Percentiles rank a stretch among this genome's conserved stretches.
phyloP scores from a whole-genome alignment of 1,140 invertebrate genomes.

The Reticulitermes speratus region DNA sequence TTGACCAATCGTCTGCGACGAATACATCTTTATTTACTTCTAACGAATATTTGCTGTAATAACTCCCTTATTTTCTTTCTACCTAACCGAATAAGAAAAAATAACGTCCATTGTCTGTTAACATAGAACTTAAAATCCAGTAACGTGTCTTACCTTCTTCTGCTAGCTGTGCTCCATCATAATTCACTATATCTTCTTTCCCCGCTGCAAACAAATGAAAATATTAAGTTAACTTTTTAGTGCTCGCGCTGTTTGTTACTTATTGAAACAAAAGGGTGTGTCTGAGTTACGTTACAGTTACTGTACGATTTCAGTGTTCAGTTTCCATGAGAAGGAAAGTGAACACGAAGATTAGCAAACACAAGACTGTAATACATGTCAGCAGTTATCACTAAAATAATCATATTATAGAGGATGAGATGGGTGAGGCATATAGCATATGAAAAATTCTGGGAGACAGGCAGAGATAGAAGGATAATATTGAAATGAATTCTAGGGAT shows the following conservation, averaged over 20 bases:
- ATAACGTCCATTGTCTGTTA: not conserved
- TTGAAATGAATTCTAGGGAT: no score
- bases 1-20: no score
- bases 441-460: no score
- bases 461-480: no score
- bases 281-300: not conserved
- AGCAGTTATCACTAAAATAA: no score
- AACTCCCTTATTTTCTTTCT: not conserved
- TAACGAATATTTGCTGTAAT: not conserved
- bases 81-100: not conserved
- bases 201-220: conserved; percentile 45
- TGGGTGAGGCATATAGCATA: no score
- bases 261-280: not conserved
- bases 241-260: not conserved
- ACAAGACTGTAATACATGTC: no score
- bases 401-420: no score
- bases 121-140: not conserved
- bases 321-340: not conserved
- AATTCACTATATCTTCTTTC: conserved; percentile 45
- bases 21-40: no score
- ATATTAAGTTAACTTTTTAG: not conserved
- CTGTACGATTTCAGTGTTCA: not conserved
- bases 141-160: conserved; percentile 52
- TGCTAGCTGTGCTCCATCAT: conserved; percentile 52
- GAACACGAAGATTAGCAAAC: not conserved